Conservation (phyloP, 2,797 vertebrate genomes). For the Sphaeramia orbicularis region DNA sequence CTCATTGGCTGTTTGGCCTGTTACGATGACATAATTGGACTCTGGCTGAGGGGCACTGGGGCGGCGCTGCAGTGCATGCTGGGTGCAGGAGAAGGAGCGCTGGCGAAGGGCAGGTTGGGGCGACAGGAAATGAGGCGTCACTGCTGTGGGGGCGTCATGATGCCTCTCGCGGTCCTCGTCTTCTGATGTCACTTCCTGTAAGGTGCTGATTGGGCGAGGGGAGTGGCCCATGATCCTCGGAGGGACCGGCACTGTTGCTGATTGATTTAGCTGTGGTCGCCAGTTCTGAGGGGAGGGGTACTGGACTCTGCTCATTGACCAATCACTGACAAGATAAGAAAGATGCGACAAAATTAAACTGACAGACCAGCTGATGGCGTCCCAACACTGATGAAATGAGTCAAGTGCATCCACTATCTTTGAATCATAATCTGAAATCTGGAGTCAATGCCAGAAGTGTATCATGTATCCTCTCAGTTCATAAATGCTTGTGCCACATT, state of each 20-base stretch:
- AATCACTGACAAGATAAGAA: slow-evolving; percentile 76
- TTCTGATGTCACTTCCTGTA: slow-evolving; percentile 88
- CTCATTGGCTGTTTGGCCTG: slow-evolving; percentile 75
- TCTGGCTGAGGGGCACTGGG: slow-evolving; percentile 78
- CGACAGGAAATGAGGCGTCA: slow-evolving; percentile 81
- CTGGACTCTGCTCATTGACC: slow-evolving; percentile 77
- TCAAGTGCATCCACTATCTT: too few species aligned
- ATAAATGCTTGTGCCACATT: too few species aligned
- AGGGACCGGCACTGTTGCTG: slow-evolving; percentile 85
- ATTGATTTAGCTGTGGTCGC: slow-evolving; percentile 84
- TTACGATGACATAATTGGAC: slow-evolving; percentile 68
- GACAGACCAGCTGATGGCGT: neutral
- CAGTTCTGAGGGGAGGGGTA: slow-evolving; percentile 84
- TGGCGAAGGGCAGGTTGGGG: slow-evolving; percentile 85
- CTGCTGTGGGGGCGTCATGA: slow-evolving; percentile 74
- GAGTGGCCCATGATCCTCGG: slow-evolving; percentile 85
- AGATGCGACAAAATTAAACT: neutral
- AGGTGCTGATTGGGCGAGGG: slow-evolving; percentile 86
- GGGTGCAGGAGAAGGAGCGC: slow-evolving; percentile 88
- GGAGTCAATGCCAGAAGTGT: too few species aligned
- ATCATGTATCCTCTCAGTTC: too few species aligned
- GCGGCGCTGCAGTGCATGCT: slow-evolving; percentile 85
- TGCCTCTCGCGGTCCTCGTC: slow-evolving; percentile 83
- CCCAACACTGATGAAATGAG: too few species aligned
- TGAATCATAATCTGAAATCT: too few species aligned